Evolutionary conservation across 2,888 invertebrate genomes (phyloP).

Genomic region (Cartodere bifasciata): DNA sequence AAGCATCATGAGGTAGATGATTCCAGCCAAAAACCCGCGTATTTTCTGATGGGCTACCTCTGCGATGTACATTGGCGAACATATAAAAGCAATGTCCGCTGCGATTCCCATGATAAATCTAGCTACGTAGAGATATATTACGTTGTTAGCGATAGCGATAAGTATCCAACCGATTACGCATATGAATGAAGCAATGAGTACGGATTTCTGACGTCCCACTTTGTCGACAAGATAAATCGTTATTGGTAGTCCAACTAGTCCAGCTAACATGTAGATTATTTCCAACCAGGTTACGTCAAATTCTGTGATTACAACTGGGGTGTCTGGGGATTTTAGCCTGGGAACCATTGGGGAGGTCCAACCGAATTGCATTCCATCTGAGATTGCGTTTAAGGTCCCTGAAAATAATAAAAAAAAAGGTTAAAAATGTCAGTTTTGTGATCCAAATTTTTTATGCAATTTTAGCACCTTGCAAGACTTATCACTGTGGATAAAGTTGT

Average conservation of each 20-base stretch:
- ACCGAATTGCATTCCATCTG: conserved; percentile 18
- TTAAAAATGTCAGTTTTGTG: too few species aligned
- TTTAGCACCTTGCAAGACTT: too few species aligned
- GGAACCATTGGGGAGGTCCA: conserved; percentile 17
- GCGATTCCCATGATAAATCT: conserved; percentile 24
- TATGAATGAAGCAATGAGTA: conserved; percentile 20
- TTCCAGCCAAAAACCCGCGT: conserved; percentile 22
- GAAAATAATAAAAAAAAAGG: conserved; percentile 7
- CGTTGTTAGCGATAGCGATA: conserved; percentile 18
- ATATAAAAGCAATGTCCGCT: conserved; percentile 30
- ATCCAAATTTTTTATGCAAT: too few species aligned
- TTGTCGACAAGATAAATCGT: conserved; percentile 18
- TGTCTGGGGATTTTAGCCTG: conserved; percentile 9
- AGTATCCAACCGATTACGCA: conserved; percentile 23
- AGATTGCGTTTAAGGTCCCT: conserved; percentile 15
- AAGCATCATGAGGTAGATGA: conserved; percentile 24
- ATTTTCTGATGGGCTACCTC: conserved; percentile 25
- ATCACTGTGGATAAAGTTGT: too few species aligned
- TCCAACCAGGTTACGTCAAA: conserved; percentile 23
- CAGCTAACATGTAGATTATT: conserved; percentile 24
- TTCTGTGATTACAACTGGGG: conserved; percentile 14
- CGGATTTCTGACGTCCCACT: conserved; percentile 20
- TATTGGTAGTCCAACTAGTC: conserved; percentile 22
- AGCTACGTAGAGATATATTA: conserved; percentile 20
- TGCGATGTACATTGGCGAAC: conserved; percentile 29